These are phyloP conservation scores for Terrapene triunguis DNA, from an alignment of 2,113 vertebrate genomes.

Conservation along the genomic window DNA sequence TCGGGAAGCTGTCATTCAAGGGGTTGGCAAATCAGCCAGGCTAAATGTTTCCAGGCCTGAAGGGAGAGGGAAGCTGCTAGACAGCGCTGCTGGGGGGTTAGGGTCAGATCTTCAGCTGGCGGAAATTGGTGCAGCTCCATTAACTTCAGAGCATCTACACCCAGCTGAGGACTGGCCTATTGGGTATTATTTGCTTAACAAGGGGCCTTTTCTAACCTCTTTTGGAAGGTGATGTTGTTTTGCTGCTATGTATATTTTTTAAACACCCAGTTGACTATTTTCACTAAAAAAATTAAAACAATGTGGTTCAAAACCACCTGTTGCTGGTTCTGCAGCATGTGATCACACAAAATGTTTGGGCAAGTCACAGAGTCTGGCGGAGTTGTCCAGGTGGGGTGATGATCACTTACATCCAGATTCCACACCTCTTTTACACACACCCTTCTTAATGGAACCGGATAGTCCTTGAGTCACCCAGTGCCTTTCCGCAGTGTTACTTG, in stretches of 20 bases:
- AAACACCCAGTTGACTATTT: background rate
- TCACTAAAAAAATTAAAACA: background rate
- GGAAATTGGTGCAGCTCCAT: background rate
- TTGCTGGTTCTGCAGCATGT: background rate
- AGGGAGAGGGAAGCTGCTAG: background rate
- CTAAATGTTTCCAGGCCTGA: too few relatives aligned
- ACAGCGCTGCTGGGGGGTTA: too few relatives aligned
- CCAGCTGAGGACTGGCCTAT: background rate
- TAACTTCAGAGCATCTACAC: background rate
- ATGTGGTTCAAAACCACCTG: background rate
- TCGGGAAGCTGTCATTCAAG: background rate
- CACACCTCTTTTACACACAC: background rate
- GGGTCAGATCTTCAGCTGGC: background rate
- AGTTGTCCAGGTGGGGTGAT: background rate
- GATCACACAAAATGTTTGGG: background rate
- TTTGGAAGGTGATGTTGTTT: background rate
- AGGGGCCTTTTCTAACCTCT: background rate
- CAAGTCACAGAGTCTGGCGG: background rate
- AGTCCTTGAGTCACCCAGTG: background rate
- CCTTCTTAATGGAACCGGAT: background rate
- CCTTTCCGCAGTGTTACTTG: background rate
- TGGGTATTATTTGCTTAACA: background rate
- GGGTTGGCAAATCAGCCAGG: too few relatives aligned
- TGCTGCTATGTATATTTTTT: background rate
- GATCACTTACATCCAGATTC: background rate